A percentile compares a stretch with the other conserved stretches of the same genome.
These are phyloP conservation scores for Cherax destructor DNA, from an alignment of 1,140 invertebrate species.

Conservation along the genomic window DNA sequence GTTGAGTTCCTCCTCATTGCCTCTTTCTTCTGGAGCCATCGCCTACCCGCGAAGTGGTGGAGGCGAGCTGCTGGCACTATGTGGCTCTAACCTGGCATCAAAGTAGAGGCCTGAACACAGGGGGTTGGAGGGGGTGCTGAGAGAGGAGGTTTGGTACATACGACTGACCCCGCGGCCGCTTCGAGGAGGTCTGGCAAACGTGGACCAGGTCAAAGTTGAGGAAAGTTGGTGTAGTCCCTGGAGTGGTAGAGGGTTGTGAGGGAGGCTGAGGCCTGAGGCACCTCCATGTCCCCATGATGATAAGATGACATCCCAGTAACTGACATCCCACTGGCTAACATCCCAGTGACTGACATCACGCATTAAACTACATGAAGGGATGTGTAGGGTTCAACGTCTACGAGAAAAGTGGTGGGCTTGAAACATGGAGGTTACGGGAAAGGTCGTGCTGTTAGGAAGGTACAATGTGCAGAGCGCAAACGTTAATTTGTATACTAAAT, in stretches of 20 bases:
- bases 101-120: background rate
- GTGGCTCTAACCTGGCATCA: background rate
- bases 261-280: background rate
- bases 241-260: background rate
- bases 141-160: too few relatives aligned
- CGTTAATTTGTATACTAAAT: too few relatives aligned
- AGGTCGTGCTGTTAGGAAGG: too few relatives aligned
- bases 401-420: too few relatives aligned
- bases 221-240: background rate
- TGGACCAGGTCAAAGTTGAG: background rate
- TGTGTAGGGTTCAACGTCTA: too few relatives aligned
- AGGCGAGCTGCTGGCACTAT: too few relatives aligned
- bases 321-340: background rate
- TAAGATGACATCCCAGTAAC: background rate
- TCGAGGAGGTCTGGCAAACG: background rate
- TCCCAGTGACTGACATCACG: too few relatives aligned
- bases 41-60: background rate
- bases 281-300: too few relatives aligned
- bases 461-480: too few relatives aligned
- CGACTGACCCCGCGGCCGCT: background rate
- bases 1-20: background rate
- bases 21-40: background rate
- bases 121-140: too few relatives aligned
- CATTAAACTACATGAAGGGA: too few relatives aligned
- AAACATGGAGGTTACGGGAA: too few relatives aligned